These are phyloP conservation scores for Marasmarcha lunaedactyla DNA, from an alignment of 2,888 invertebrate genomes.

Conservation along the genomic window DNA sequence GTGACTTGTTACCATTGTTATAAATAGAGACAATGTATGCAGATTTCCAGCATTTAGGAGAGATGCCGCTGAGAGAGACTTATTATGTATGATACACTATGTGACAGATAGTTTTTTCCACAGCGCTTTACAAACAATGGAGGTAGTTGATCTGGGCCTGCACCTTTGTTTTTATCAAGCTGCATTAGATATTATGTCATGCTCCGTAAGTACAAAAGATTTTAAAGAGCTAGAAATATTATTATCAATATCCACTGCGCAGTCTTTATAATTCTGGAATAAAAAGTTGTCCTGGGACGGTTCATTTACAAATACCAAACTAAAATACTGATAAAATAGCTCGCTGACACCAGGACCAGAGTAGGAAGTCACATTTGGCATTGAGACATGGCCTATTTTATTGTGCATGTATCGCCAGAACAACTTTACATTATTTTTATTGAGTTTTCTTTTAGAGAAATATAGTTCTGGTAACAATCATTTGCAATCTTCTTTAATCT, in stretches of 20 bases:
- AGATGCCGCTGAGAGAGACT: constrained; percentile 4
- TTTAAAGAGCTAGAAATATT: background rate
- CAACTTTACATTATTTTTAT: background rate
- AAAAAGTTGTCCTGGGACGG: too few species aligned
- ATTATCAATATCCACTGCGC: background rate
- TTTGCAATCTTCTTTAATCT: background rate
- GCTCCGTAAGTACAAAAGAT: background rate
- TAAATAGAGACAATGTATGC: constrained; percentile 6
- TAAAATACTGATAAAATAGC: constrained; percentile 5
- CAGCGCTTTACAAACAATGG: constrained; percentile 3
- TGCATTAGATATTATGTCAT: constrained; percentile 2
- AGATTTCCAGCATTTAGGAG: constrained; percentile 6
- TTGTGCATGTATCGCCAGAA: constrained; percentile 1
- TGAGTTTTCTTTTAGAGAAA: background rate
- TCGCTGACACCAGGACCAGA: constrained; percentile 1
- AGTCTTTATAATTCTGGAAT: background rate
- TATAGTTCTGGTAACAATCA: background rate
- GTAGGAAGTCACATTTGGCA: background rate
- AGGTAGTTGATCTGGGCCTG: constrained; percentile 5
- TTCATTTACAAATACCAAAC: constrained; percentile 2
- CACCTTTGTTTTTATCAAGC: constrained; percentile 2
- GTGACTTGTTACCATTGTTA: constrained; percentile 5
- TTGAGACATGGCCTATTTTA: background rate
- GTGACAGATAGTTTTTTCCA: background rate
- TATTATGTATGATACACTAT: constrained; percentile 1